Conservation (phyloP, 2,888 invertebrate genomes). For the Thereva unica region DNA sequence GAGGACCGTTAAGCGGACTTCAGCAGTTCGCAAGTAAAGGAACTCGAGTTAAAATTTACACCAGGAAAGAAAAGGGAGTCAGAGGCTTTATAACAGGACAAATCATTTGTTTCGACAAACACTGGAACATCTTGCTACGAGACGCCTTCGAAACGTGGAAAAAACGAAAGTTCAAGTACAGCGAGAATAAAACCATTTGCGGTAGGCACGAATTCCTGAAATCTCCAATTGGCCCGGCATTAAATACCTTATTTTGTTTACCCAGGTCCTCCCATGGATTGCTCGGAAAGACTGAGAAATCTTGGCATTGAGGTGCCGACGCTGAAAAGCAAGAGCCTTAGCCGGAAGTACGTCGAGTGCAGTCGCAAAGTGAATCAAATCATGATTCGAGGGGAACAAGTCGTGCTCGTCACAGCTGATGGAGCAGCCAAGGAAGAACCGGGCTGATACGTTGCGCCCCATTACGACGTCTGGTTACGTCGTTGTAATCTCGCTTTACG, state of each 20-base stretch:
- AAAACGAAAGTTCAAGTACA: constrained; percentile 60
- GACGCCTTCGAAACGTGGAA: constrained; percentile 84
- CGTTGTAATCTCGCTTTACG: no score
- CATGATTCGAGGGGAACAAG: constrained; percentile 76
- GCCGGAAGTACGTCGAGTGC: constrained; percentile 69
- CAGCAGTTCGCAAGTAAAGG: constrained; percentile 58
- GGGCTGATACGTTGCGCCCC: background rate
- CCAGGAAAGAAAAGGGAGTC: constrained; percentile 71
- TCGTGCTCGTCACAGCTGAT: constrained; percentile 63
- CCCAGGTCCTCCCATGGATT: constrained; percentile 58
- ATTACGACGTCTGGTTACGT: no score
- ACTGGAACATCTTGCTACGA: constrained; percentile 86
- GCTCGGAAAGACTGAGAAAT: constrained; percentile 57
- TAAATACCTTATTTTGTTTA: constrained; percentile 22
- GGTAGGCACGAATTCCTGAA: constrained; percentile 12
- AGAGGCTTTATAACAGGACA: constrained; percentile 79
- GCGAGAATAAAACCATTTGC: constrained; percentile 47
- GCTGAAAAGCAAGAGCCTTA: constrained; percentile 63
- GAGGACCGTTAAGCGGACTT: constrained; percentile 68
- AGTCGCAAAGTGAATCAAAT: constrained; percentile 70
- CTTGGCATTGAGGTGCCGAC: constrained; percentile 62
- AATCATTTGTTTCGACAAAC: constrained; percentile 87
- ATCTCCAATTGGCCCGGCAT: background rate
- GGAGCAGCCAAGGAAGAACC: background rate
- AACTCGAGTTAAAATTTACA: constrained; percentile 58